Percentiles rank a stretch among this genome's conserved stretches.
Conservation (phyloP, 2,888 invertebrate species). For the Drosophila limbata region DNA sequence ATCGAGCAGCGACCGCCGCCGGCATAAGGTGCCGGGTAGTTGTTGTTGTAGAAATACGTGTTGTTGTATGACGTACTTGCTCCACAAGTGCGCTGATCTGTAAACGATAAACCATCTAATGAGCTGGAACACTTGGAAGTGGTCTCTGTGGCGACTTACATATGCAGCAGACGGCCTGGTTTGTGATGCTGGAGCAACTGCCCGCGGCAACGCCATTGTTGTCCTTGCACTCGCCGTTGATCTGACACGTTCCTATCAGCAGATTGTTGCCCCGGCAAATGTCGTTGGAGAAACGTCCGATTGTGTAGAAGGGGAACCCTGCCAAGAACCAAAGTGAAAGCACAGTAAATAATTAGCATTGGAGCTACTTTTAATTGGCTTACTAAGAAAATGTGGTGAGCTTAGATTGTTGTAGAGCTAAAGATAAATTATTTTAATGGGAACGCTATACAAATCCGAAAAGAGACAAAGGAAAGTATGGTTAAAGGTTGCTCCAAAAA, state of each 20-base stretch:
- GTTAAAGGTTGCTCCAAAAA: too few species aligned
- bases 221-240: slow-evolving; percentile 90
- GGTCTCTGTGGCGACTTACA: slow-evolving; percentile 87
- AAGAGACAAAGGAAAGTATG: too few species aligned
- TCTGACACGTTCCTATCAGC: slow-evolving; percentile 91
- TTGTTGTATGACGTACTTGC: slow-evolving; percentile 90
- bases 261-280: slow-evolving; percentile 89
- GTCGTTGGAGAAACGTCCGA: slow-evolving; percentile 91
- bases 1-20: slow-evolving; percentile 90
- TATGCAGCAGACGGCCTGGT: slow-evolving; percentile 93
- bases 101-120: neutral
- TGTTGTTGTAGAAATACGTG: slow-evolving; percentile 93
- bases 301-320: slow-evolving; percentile 90
- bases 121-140: neutral
- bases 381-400: neutral
- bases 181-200: slow-evolving; percentile 88
- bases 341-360: slow-evolving; percentile 1
- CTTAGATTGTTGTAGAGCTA: neutral
- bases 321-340: slow-evolving; percentile 13
- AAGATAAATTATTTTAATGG: too few species aligned
- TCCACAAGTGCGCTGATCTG: slow-evolving; percentile 91
- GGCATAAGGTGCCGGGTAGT: slow-evolving; percentile 90
- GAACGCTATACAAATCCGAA: too few species aligned
- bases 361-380: neutral
- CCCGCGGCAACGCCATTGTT: slow-evolving; percentile 91